These are phyloP conservation scores for Boloria selene DNA, from an alignment of 2,888 invertebrate species.

Conservation along the genomic window DNA sequence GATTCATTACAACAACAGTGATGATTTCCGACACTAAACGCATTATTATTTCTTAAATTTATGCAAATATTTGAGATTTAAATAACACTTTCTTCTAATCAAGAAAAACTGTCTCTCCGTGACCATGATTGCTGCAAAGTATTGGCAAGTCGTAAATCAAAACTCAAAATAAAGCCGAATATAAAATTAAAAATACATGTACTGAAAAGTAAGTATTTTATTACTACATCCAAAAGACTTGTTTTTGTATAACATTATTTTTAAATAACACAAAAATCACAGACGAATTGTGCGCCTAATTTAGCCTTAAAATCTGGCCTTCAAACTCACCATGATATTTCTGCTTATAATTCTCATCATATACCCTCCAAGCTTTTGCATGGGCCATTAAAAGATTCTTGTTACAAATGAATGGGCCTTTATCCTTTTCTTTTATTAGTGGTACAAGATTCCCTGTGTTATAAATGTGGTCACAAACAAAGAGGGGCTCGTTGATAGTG, in stretches of 20 bases:
- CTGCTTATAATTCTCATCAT: constrained; percentile 77
- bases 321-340: constrained; percentile 65
- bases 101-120: no score
- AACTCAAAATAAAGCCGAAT: no score
- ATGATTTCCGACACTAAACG: no score
- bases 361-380: constrained; percentile 82
- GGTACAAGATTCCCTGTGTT: constrained; percentile 65
- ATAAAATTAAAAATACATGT: neutral
- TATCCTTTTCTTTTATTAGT: constrained; percentile 55
- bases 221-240: no score
- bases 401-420: constrained; percentile 81
- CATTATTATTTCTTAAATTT: no score
- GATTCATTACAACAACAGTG: no score
- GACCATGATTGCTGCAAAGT: no score
- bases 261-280: neutral
- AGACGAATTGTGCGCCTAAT: neutral
- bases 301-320: no score
- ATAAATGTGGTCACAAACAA: constrained; percentile 66
- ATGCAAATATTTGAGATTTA: no score
- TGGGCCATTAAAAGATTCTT: constrained; percentile 86
- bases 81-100: no score
- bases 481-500: constrained; percentile 87
- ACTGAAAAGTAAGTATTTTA: neutral
- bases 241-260: neutral
- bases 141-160: no score